Evolutionary conservation across 1,140 invertebrate genomes (phyloP).

Genomic region (Diachasma alloeum): DNA sequence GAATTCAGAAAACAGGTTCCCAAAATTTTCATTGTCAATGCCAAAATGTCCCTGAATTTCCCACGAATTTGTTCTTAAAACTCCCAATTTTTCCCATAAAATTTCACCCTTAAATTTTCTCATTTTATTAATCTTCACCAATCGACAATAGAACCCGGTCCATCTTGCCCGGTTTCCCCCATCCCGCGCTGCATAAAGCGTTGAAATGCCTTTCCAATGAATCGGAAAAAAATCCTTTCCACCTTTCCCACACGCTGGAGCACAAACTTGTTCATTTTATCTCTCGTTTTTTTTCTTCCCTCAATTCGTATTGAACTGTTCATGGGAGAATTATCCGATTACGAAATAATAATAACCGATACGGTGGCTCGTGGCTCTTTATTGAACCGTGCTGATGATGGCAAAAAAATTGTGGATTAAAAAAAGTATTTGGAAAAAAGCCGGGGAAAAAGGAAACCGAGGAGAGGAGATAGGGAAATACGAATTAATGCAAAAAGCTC

Average conservation of each 20-base stretch:
- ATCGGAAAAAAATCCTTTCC: not conserved
- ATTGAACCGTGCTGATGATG: not conserved
- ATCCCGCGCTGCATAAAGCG: no score
- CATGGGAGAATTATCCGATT: not conserved
- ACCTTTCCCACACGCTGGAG: not conserved
- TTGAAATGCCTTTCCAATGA: not conserved
- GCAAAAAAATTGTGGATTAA: not conserved
- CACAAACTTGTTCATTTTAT: no score
- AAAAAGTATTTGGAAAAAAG: not conserved
- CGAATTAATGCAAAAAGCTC: not conserved
- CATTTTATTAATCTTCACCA: no score
- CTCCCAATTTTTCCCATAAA: no score
- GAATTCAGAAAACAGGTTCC: no score
- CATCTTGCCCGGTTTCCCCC: no score
- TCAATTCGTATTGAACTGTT: not conserved
- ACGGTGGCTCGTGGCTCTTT: not conserved
- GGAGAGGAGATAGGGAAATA: not conserved
- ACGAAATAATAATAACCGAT: constrained; percentile 1
- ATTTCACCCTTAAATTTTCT: no score
- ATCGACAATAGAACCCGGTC: no score
- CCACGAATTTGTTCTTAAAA: no score
- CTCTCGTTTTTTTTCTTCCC: not conserved
- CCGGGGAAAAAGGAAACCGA: not conserved
- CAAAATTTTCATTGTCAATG: no score
- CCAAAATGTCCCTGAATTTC: no score